Conservation (phyloP, 2,797 vertebrate species). For the Adelosebastes latens region DNA sequence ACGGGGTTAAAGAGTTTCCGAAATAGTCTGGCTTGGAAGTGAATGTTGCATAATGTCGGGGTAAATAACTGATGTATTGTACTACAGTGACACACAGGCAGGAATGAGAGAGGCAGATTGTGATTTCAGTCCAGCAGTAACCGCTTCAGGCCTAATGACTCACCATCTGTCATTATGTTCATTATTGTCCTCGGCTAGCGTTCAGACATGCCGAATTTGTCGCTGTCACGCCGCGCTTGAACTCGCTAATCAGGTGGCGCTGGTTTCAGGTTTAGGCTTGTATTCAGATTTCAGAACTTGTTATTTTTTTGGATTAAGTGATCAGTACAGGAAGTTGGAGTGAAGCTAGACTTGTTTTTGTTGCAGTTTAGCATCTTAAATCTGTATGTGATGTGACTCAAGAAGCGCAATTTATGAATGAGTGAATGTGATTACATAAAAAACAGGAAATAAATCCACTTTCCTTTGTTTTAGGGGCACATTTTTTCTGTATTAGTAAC, state of each 20-base stretch:
- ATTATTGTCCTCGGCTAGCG: slow-evolving; percentile 9
- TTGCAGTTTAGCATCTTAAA: not conserved
- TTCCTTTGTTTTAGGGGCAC: slow-evolving; percentile 9
- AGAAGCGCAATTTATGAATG: slow-evolving; percentile 1
- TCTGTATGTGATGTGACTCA: not conserved
- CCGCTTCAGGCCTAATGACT: slow-evolving; percentile 41
- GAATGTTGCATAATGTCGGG: slow-evolving; percentile 49
- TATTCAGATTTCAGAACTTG: not conserved
- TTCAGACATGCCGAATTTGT: slow-evolving; percentile 3
- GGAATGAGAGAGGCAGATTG: slow-evolving; percentile 27
- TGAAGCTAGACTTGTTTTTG: not conserved
- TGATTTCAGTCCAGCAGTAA: slow-evolving; percentile 53
- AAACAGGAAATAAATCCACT: not conserved
- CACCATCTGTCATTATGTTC: slow-evolving; percentile 43
- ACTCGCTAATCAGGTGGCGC: slow-evolving; percentile 13
- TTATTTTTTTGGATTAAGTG: not conserved
- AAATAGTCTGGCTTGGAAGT: slow-evolving; percentile 27
- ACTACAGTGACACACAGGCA: slow-evolving; percentile 18
- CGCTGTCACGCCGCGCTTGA: not conserved
- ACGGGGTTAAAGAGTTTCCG: slow-evolving; percentile 43
- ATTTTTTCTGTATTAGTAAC: slow-evolving; percentile 32
- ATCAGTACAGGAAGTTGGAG: not conserved
- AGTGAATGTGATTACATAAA: not conserved
- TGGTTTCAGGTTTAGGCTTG: slow-evolving; percentile 4
- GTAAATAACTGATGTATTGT: slow-evolving; percentile 54